Evolutionary conservation across 2,797 vertebrate species (phyloP).

Genomic region (Thripadectes ignobilis): DNA sequence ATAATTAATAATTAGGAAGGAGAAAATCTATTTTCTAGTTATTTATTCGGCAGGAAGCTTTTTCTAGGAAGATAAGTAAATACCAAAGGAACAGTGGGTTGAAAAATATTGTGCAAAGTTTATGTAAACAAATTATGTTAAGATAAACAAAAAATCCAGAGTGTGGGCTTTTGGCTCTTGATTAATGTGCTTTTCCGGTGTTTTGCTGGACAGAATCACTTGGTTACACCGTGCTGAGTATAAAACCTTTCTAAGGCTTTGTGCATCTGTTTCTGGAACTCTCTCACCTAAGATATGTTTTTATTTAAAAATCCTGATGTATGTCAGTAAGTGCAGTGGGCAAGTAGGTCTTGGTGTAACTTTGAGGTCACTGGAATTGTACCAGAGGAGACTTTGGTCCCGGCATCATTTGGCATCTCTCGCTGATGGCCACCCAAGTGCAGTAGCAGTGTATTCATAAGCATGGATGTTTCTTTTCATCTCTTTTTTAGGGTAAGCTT

Average conservation of each 20-base stretch:
- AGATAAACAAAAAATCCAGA: slow-evolving; percentile 33
- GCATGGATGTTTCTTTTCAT: background rate
- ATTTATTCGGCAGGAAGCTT: slow-evolving; percentile 52
- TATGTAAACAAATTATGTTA: slow-evolving; percentile 44
- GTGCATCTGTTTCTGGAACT: slow-evolving; percentile 52
- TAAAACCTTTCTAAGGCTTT: slow-evolving; percentile 17
- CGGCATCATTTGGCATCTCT: background rate
- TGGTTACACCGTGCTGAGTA: slow-evolving; percentile 12
- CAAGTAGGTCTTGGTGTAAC: background rate
- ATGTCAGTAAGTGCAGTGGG: slow-evolving; percentile 19
- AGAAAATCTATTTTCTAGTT: slow-evolving; percentile 18
- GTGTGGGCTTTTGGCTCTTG: slow-evolving; percentile 24
- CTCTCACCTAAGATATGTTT: slow-evolving; percentile 37
- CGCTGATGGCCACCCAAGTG: slow-evolving; percentile 30
- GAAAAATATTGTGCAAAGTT: slow-evolving; percentile 56
- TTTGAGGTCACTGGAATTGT: background rate
- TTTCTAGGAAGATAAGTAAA: slow-evolving; percentile 49
- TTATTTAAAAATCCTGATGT: slow-evolving; percentile 36
- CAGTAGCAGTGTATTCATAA: background rate
- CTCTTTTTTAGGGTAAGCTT: background rate
- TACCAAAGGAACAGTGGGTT: slow-evolving; percentile 20
- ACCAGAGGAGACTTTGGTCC: background rate
- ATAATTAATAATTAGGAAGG: slow-evolving; percentile 47
- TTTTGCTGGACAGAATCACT: slow-evolving; percentile 48
- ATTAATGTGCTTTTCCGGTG: slow-evolving; percentile 50